Conservation (phyloP, 2,888 invertebrate species). For the Amblyjoppa fuscipennis region DNA sequence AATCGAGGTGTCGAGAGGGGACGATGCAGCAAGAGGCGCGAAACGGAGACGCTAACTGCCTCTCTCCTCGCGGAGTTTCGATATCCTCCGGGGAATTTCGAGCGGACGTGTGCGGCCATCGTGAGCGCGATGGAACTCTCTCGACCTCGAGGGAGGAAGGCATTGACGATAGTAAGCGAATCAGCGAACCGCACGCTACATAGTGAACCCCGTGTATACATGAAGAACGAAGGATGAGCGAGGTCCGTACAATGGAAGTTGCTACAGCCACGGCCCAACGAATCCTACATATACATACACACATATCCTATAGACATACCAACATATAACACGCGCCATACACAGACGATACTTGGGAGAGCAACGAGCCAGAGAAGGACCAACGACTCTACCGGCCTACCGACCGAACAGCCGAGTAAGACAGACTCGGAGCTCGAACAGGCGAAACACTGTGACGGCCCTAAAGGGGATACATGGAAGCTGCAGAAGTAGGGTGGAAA, state of each 20-base stretch:
- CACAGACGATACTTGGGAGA: not conserved
- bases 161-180: conserved; percentile 43
- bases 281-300: conserved; percentile 23
- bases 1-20: conserved; percentile 34
- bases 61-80: conserved; percentile 2
- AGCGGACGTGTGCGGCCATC: conserved; percentile 51
- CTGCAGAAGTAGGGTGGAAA: conserved; percentile 38
- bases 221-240: conserved; percentile 17
- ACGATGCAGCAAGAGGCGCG: not conserved
- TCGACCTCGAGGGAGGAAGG: conserved; percentile 37
- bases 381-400: conserved; percentile 44
- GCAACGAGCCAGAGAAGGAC: conserved; percentile 57
- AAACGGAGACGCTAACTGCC: not conserved
- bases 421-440: conserved; percentile 3
- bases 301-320: no score
- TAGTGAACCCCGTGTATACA: conserved; percentile 9
- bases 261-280: conserved; percentile 24
- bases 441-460: conserved; percentile 9
- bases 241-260: conserved; percentile 41
- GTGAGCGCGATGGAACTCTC: not conserved
- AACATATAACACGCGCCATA: not conserved
- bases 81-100: conserved; percentile 54
- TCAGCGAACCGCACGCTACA: conserved; percentile 41
- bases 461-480: conserved; percentile 25
- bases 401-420: conserved; percentile 32